Evolutionary conservation across 2,888 invertebrate species (phyloP), one percentile per base, ranked within the genome.

Genomic region (Isoperla grammatica): DNA sequence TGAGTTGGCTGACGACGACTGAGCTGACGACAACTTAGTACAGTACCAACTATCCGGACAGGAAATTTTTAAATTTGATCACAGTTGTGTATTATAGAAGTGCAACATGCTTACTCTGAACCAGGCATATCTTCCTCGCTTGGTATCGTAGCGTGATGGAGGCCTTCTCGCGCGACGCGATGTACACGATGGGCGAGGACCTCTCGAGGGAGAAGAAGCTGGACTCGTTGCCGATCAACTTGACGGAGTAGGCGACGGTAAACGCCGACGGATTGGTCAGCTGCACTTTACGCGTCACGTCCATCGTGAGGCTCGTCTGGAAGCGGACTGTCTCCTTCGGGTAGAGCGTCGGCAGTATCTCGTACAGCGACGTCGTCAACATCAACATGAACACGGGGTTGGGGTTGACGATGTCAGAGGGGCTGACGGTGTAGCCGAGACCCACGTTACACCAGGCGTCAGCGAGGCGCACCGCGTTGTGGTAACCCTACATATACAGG

Each of bases 351-450:
- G 83, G 83, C 37, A 85, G 69, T 5, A 75, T 73, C 5, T 79
- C 75, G 66, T 80, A 83, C 19, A 86, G 72, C 70, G 80, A 79
- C 29, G 76, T 71, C 1, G 80, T 75, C 48, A 84, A 70, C 73
- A 85, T 79, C 13, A 83, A 61, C 78, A 83, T 81, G 65, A 81
- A 79, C 42, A 84, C 70, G 62, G 74, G 74, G 70, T 80, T 81
- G 0, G 82, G 80, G 19, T 75, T 56, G 1, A 79, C 69, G 59
- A 85, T 78, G 61, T 81, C 79, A 53, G 70, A 71, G 15, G 81
- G 80, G 13, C 68, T 71, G 48, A 84, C 66, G 3, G 79, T 76
- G 67, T 82, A 82, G 64, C 81, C 80, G 2, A 84, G 71, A 49
- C 77, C 75, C 39, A 85, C 71, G 59, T 72, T 68, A 63, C 76